Base-by-base conservation (phyloP, 2,888 invertebrate species). In the Drosophila anomelani region DNA sequence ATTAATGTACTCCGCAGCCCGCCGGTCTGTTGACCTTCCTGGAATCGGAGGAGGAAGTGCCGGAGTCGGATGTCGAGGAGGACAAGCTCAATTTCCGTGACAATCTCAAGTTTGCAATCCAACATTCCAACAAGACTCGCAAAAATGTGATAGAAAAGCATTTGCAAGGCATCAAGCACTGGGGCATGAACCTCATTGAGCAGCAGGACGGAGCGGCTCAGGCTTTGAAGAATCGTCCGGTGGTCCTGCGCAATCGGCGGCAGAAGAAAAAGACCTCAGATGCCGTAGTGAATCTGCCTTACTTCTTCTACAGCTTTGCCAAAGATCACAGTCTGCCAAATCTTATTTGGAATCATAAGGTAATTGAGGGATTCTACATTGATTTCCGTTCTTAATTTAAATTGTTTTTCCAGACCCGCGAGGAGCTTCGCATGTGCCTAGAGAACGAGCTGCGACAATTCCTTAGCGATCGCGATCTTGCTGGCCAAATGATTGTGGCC, bases 311-410 rank as follows among this genome's bases (percentile, higher is more conserved):
- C 93, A 97, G 98, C 93, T 99, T 99, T 93, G 95, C 95, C 90
- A 95, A 95, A 90, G 98, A 99, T 93, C 99, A 99, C 91, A 96
- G 97, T 66, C 94, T 98, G 92, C 98, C 99, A 0, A 98, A 99
- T 93, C 94, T 99, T 44, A 98, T 99, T 89, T 99, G 99, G 99
- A 99, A 99, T 92, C 98, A 98, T 91, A 98, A 98, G 93, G 97
- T 97, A 86, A 91, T 17, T 51, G 9, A 15, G n/a, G 4, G 1
- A 10, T 2, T 51, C 1, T 6, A 5, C 1, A 9, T 6, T 4
- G 1, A 26, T 3, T 15, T 3, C 5, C 4, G 9, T 6, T 49
- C 7, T 2, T 7, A 38, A 23, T 8, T 20, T 0, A 38, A n/a
- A 3, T 4, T 13, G 10, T 3, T 1, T 8, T n/a, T 44, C 2